Evolutionary conservation across 2,113 vertebrate species (phyloP), one percentile per base, ranked within the genome.

Genomic region (Pelodiscus sinensis): DNA sequence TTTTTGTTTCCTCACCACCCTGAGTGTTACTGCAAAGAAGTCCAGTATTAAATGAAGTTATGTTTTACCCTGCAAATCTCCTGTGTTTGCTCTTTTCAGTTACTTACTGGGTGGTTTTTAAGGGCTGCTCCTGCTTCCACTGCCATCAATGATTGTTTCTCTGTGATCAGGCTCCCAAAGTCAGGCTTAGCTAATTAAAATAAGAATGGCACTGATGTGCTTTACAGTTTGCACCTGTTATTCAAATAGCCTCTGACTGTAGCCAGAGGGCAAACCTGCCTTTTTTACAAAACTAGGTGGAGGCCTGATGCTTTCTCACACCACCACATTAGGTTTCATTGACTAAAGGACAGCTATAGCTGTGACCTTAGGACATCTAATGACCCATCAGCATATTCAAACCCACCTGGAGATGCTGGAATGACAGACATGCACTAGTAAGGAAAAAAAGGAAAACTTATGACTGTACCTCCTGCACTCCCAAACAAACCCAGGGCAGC

Each of bases 1-100:
- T 93, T 93, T 92, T 54, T 79, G 11, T 51, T 52, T 12, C 9
- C 31, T 81, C 68, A 62, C 75, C 54, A 29, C 24, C 31, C 0
- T 31, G 73, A 68, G 82, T 62, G 88, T 58, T 90, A 87, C 71
- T 81, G 71, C 44, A 54, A 44, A 71, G 51, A 57, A 82, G 79
- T 93, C 94, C 82, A 50, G 3, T 79, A 85, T 82, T 94, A 89
- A 94, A 85, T 90, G 71, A 38, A 3, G 82, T 90, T 85, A 84
- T 84, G 80, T 52, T 86, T 83, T 86, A 65, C 6, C 55, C 85
- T 77, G 57, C 35, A 88, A 94, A 92, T 81, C 73, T 78, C 75
- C 11, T 8, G 13, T 91, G 89, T 2, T 88, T 86, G 78, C 62
- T 35, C 73, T 51, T 9, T 0, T 27, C 19, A 57, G 73, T 25